Percentiles rank a stretch among this genome's conserved stretches.
These are phyloP conservation scores for Ptychochromis oligacanthus DNA, from an alignment of 2,113 vertebrate genomes.

Conservation along the genomic window DNA sequence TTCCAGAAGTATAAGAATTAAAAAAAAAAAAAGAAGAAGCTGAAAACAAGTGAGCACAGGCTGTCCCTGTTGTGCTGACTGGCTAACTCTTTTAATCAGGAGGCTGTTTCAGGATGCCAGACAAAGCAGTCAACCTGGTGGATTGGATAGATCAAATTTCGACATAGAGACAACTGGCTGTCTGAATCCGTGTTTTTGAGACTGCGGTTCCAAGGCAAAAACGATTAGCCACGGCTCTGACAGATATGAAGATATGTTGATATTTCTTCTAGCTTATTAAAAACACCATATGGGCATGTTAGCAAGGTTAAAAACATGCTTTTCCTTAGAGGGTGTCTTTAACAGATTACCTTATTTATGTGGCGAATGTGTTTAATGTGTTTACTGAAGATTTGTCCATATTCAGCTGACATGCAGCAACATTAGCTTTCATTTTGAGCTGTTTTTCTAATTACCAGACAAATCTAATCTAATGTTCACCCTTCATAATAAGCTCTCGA, in stretches of 20 bases:
- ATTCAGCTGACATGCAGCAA: constrained; percentile 3
- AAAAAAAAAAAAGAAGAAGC: too few relatives aligned
- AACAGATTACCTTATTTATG: neutral
- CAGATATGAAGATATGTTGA: neutral
- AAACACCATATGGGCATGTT: neutral
- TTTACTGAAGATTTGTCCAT: constrained; percentile 2
- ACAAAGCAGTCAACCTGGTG: neutral
- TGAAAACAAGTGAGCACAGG: neutral
- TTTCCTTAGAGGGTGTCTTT: neutral
- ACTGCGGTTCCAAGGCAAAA: neutral
- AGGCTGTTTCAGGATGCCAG: neutral
- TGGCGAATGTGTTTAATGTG: neutral
- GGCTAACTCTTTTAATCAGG: neutral
- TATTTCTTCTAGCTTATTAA: neutral
- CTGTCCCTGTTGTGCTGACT: neutral
- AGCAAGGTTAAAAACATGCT: neutral
- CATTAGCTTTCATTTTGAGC: constrained; percentile 1
- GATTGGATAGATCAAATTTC: neutral
- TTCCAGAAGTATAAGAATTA: too few relatives aligned
- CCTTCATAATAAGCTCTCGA: constrained; percentile 1
- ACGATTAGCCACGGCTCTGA: neutral
- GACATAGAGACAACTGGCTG: neutral
- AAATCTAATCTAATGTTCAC: constrained; percentile 7
- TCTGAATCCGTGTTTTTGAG: neutral
- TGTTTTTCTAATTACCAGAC: neutral